phyloP scores from a whole-genome alignment of 2,797 vertebrate genomes.

The Apogon talboti region DNA sequence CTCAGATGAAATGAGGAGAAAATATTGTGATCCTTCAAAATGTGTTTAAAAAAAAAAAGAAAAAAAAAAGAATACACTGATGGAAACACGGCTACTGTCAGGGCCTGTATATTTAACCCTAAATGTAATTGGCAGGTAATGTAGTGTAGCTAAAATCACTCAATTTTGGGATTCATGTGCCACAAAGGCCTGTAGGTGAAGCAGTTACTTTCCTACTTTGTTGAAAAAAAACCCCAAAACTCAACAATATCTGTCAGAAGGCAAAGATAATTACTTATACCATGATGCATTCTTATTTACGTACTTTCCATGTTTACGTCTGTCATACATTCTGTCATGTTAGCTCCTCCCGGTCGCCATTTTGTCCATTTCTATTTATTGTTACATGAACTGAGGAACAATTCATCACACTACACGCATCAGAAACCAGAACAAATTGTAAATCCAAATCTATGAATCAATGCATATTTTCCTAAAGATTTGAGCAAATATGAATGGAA shows the following conservation, averaged over 20 bases:
- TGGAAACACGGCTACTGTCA: constrained; percentile 26
- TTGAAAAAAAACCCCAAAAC: constrained; percentile 59
- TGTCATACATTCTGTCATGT: constrained; percentile 72
- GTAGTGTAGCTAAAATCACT: constrained; percentile 12
- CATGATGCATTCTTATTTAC: constrained; percentile 76
- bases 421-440: constrained; percentile 82
- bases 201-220: constrained; percentile 73
- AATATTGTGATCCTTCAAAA: no score
- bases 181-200: constrained; percentile 6
- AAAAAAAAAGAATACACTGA: no score
- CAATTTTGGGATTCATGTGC: constrained; percentile 31
- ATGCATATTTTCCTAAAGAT: constrained; percentile 87
- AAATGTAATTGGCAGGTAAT: constrained; percentile 28
- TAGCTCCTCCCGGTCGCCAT: constrained; percentile 66
- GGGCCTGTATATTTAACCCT: constrained; percentile 25
- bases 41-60: no score
- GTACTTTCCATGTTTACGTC: constrained; percentile 79
- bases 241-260: constrained; percentile 57
- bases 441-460: constrained; percentile 84
- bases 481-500: constrained; percentile 84
- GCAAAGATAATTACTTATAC: constrained; percentile 79
- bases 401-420: constrained; percentile 82
- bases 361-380: constrained; percentile 83
- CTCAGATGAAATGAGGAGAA: no score
- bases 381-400: constrained; percentile 79